A percentile compares a stretch with the other conserved stretches of the same genome.
Evolutionary conservation across 2,888 invertebrate species (phyloP).

Genomic region (Tipula helvola): DNA sequence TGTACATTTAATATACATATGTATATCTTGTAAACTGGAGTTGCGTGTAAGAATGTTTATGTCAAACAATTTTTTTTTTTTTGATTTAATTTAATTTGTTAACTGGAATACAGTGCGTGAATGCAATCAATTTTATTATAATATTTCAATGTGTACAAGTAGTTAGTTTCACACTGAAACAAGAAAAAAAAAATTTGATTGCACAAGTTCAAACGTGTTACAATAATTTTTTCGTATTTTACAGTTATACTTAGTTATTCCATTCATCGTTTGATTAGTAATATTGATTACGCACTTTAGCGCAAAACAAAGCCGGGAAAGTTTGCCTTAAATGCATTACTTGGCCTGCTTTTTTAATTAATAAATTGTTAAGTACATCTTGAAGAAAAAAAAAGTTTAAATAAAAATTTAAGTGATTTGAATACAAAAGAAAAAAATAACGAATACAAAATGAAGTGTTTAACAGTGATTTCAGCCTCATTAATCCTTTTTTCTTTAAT

Average conservation of each 20-base stretch:
- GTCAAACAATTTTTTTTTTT: neutral
- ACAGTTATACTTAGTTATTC: neutral
- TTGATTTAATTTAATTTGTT: neutral
- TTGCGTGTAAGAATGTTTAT: neutral
- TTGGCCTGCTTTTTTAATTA: neutral
- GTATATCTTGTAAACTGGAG: neutral
- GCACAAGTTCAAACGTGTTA: neutral
- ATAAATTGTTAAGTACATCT: neutral
- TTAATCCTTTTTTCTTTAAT: neutral
- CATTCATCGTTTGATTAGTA: neutral
- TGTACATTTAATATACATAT: neutral
- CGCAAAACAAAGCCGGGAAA: neutral
- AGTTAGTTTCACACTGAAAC: neutral
- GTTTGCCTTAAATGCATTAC: neutral
- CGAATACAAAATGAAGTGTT: neutral
- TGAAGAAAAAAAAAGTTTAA: neutral
- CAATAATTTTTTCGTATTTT: neutral
- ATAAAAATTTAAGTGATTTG: neutral
- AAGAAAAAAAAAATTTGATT: neutral
- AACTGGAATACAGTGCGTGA: neutral
- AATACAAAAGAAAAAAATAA: neutral
- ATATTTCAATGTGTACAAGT: too few relatives aligned
- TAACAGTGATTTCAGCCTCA: neutral
- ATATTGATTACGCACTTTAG: neutral
- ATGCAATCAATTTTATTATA: neutral